phyloP scores from a whole-genome alignment of 2,888 invertebrate species.

The Agriotes lineatus region DNA sequence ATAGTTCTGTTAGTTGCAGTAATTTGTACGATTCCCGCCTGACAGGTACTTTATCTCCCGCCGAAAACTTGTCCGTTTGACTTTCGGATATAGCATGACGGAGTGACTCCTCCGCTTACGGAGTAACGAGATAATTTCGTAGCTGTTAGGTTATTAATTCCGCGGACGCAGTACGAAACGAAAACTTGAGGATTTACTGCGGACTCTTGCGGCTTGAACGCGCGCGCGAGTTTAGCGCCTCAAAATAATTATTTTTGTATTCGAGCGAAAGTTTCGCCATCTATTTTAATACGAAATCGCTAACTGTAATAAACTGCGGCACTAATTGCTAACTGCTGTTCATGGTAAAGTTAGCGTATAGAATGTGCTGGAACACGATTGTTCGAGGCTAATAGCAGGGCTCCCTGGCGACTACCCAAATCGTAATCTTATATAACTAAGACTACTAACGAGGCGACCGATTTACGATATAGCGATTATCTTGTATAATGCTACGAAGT shows the following conservation, averaged over 20 bases:
- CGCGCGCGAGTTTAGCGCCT: constrained; percentile 9
- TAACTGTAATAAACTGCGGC: constrained; percentile 39
- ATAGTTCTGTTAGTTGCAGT: constrained; percentile 29
- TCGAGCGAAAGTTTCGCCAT: constrained; percentile 35
- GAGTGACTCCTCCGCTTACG: too few relatives aligned
- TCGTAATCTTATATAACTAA: constrained; percentile 32
- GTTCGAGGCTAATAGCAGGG: constrained; percentile 33
- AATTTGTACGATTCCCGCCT: constrained; percentile 24
- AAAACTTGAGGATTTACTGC: background rate
- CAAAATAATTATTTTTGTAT: constrained; percentile 31
- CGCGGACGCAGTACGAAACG: background rate
- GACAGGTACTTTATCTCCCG: constrained; percentile 27
- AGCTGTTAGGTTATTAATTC: background rate
- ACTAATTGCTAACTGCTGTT: constrained; percentile 39
- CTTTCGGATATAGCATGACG: constrained; percentile 10
- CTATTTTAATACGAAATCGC: constrained; percentile 39
- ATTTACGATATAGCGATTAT: constrained; percentile 29
- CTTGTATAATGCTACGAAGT: constrained; percentile 7
- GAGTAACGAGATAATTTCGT: background rate
- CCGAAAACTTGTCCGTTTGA: constrained; percentile 16
- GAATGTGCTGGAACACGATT: constrained; percentile 35
- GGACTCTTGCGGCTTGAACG: background rate
- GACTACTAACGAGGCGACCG: constrained; percentile 30
- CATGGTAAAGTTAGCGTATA: constrained; percentile 37
- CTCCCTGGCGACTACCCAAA: constrained; percentile 40